These are phyloP conservation scores for Portunus trituberculatus DNA, from an alignment of 1,140 invertebrate species.

Conservation along the genomic window DNA sequence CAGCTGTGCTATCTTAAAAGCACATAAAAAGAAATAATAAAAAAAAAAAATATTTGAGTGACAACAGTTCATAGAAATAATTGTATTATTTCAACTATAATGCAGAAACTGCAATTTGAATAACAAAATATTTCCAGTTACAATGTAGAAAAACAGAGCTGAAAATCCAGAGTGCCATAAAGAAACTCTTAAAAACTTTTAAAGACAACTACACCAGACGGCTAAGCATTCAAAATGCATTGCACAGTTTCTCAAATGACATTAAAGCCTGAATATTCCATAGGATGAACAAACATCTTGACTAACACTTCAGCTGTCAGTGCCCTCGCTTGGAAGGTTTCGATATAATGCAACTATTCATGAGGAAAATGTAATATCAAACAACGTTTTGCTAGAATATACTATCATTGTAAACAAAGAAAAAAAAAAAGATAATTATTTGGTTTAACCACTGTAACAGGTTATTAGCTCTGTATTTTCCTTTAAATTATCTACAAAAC, in stretches of 20 bases:
- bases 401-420: slow-evolving; percentile 63
- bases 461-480: slow-evolving; percentile 72
- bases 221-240: slow-evolving; percentile 73
- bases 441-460: slow-evolving; percentile 67
- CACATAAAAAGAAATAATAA: slow-evolving; percentile 32
- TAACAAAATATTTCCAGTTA: slow-evolving; percentile 61
- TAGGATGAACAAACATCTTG: slow-evolving; percentile 63
- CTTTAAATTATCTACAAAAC: slow-evolving; percentile 71
- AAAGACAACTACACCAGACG: slow-evolving; percentile 70
- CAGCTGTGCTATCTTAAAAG: slow-evolving; percentile 47
- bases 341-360: slow-evolving; percentile 64
- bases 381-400: slow-evolving; percentile 64
- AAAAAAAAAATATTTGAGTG: slow-evolving; percentile 58
- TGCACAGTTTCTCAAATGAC: slow-evolving; percentile 68
- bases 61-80: slow-evolving; percentile 47
- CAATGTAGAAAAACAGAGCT: slow-evolving; percentile 64
- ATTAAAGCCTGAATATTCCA: slow-evolving; percentile 70
- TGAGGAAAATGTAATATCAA: slow-evolving; percentile 66
- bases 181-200: slow-evolving; percentile 44
- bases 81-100: slow-evolving; percentile 40
- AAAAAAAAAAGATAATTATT: slow-evolving; percentile 47
- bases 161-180: slow-evolving; percentile 62
- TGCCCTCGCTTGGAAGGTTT: slow-evolving; percentile 63
- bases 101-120: slow-evolving; percentile 28
- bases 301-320: slow-evolving; percentile 60